A percentile compares a stretch with the other conserved stretches of the same genome.
phyloP scores from a whole-genome alignment of 2,113 vertebrate genomes.

The Circaetus cinerascens region DNA sequence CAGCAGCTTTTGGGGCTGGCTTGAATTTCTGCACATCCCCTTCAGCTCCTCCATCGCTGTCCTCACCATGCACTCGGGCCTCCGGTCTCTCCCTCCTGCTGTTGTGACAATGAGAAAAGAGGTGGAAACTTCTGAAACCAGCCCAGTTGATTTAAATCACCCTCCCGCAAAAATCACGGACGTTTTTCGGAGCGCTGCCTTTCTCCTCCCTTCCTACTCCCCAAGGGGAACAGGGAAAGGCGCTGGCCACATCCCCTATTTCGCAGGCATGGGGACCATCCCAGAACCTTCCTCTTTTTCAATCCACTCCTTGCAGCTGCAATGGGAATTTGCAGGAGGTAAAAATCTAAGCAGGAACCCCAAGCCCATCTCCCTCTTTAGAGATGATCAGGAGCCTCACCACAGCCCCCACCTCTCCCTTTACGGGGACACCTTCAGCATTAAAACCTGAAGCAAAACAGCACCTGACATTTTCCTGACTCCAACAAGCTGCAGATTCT shows the following conservation, averaged over 20 bases:
- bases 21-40: neutral
- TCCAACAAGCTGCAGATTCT: neutral
- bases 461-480: neutral
- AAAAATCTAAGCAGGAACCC: neutral
- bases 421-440: neutral
- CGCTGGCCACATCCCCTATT: conserved; percentile 2
- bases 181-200: neutral
- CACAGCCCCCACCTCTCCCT: neutral
- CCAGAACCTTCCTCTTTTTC: conserved; percentile 19
- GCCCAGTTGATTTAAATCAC: neutral
- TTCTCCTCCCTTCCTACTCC: neutral
- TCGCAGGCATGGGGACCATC: neutral
- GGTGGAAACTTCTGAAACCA: neutral
- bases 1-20: neutral
- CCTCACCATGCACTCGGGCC: neutral
- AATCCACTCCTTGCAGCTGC: neutral
- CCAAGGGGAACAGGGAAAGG: conserved; percentile 36
- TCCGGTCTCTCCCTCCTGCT: neutral
- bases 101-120: neutral
- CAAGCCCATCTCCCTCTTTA: neutral
- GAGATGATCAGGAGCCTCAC: neutral
- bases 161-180: neutral
- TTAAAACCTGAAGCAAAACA: neutral
- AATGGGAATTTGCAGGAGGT: neutral
- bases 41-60: neutral